Evolutionary conservation across 2,113 vertebrate genomes (phyloP).

Genomic region (Triplophysa siluroides): DNA sequence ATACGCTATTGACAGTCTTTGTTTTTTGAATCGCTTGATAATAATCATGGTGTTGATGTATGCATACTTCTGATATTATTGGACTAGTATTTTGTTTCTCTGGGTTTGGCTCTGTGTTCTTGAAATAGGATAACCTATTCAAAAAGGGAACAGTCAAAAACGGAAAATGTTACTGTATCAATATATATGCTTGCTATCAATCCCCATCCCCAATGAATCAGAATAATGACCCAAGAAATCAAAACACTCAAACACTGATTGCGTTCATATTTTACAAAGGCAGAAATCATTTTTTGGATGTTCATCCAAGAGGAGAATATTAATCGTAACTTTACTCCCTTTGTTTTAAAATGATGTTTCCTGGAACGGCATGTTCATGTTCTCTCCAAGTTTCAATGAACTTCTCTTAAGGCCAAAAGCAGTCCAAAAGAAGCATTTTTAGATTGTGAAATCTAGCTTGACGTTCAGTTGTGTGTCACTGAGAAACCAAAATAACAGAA

Average conservation of each 20-base stretch:
- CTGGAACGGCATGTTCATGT: background rate
- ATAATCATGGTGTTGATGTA: conserved; percentile 16
- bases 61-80: conserved; percentile 25
- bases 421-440: background rate
- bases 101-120: conserved; percentile 19
- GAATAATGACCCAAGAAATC: background rate
- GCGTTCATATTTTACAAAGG: background rate
- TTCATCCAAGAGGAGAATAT: background rate
- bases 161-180: background rate
- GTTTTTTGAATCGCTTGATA: conserved; percentile 23
- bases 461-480: background rate
- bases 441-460: background rate
- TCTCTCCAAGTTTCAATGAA: background rate
- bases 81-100: conserved; percentile 15
- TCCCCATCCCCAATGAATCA: background rate
- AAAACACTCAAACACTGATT: background rate
- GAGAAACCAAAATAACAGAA: background rate
- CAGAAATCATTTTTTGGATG: background rate
- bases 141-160: background rate
- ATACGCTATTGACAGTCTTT: conserved; percentile 11
- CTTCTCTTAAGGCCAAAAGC: background rate
- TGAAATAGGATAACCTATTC: conserved; percentile 21
- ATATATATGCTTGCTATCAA: conserved; percentile 12
- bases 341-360: background rate
- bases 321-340: background rate